Percentiles rank a stretch among this genome's conserved stretches.
phyloP scores from a whole-genome alignment of 2,888 invertebrate species.

The Nyleta sp. region DNA sequence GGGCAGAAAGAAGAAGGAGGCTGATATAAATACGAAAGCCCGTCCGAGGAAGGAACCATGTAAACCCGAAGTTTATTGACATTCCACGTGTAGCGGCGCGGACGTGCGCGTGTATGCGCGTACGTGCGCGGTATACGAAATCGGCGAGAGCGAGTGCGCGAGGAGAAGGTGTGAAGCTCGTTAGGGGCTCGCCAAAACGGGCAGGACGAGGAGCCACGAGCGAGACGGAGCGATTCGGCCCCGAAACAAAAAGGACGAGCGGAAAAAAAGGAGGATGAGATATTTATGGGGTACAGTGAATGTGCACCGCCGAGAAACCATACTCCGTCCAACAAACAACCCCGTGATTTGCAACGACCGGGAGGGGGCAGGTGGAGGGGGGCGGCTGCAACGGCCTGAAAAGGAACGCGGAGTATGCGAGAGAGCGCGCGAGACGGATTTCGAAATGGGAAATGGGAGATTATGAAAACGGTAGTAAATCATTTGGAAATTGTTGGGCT shows the following conservation, averaged over 20 bases:
- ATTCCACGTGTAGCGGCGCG: constrained; percentile 40
- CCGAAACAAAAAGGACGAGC: constrained; percentile 30
- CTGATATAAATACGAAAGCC: constrained; percentile 63
- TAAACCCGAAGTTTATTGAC: constrained; percentile 57
- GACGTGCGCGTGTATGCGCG: constrained; percentile 38
- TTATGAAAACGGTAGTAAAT: constrained; percentile 25
- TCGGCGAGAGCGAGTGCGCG: constrained; percentile 28
- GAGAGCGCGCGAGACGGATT: constrained; percentile 12
- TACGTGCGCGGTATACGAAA: constrained; percentile 54
- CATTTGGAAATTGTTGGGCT: constrained; percentile 16
- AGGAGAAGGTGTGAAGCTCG: constrained; percentile 60
- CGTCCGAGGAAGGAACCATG: constrained; percentile 58
- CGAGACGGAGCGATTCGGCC: constrained; percentile 36
- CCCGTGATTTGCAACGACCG: constrained; percentile 53
- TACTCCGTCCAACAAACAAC: constrained; percentile 46
- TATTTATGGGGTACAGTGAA: constrained; percentile 53
- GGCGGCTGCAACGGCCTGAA: constrained; percentile 34
- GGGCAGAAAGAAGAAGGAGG: background rate
- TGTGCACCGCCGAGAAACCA: constrained; percentile 41
- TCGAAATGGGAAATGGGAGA: constrained; percentile 45
- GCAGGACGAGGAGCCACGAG: constrained; percentile 49
- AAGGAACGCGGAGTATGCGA: constrained; percentile 9
- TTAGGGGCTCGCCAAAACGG: constrained; percentile 53
- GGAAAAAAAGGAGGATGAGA: constrained; percentile 44
- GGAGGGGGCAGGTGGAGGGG: background rate